These are phyloP conservation scores for Aromia moschata DNA, from an alignment of 2,888 invertebrate genomes.

Conservation along the genomic window DNA sequence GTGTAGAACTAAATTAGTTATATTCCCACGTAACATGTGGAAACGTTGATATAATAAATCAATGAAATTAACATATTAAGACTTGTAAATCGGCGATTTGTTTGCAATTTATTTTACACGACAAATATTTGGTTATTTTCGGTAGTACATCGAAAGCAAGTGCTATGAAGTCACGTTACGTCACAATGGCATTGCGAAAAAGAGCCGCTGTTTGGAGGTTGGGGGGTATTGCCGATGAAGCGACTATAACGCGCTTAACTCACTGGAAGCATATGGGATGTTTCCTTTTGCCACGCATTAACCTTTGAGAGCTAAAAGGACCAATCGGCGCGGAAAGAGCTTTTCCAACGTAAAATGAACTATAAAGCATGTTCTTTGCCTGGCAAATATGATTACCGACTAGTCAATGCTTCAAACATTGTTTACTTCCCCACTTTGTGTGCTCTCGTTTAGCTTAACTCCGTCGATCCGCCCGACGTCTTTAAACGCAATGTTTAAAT, in stretches of 20 bases:
- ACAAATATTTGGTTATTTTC: too few species aligned
- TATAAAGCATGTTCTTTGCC: constrained; percentile 59
- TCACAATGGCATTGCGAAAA: constrained; percentile 10
- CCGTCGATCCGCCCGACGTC: constrained; percentile 17
- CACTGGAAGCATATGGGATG: constrained; percentile 59
- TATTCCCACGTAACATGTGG: too few species aligned
- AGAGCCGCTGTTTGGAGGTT: constrained; percentile 33
- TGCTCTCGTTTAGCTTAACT: constrained; percentile 26
- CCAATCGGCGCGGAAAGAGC: constrained; percentile 56
- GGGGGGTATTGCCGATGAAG: constrained; percentile 54
- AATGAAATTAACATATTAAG: too few species aligned
- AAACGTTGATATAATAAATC: too few species aligned
- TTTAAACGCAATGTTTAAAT: constrained; percentile 6
- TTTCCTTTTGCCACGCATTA: constrained; percentile 62
- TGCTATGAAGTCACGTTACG: constrained; percentile 8
- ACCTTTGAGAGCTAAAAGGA: constrained; percentile 60
- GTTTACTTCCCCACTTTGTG: constrained; percentile 47
- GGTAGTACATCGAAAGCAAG: too few species aligned
- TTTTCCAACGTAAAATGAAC: constrained; percentile 56
- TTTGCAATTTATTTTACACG: too few species aligned
- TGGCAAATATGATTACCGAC: constrained; percentile 58
- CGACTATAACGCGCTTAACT: constrained; percentile 57
- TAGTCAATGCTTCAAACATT: constrained; percentile 58
- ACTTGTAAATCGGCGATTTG: too few species aligned
- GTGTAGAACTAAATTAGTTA: too few species aligned